Evolutionary conservation across 2,113 vertebrate species (phyloP).

Genomic region (Xenopus borealis): DNA sequence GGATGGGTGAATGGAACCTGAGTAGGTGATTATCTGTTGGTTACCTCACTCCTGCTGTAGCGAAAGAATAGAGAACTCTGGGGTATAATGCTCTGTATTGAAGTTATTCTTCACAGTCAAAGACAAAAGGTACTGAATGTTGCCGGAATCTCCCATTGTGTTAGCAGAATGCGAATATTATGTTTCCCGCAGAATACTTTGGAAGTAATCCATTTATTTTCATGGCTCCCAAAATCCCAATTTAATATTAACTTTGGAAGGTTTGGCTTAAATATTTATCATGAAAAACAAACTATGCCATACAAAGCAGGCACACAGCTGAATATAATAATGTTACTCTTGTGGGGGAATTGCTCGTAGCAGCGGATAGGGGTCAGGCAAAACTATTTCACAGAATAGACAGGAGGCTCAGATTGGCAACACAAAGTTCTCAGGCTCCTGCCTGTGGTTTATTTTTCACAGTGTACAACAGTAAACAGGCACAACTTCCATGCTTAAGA

Average conservation of each 20-base stretch:
- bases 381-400: too few relatives aligned
- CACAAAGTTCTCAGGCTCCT: too few relatives aligned
- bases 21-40: constrained; percentile 43
- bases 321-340: constrained; percentile 9
- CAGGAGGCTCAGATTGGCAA: too few relatives aligned
- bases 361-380: too few relatives aligned
- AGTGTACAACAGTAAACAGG: too few relatives aligned
- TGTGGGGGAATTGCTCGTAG: too few relatives aligned
- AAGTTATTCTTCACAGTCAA: constrained; percentile 32
- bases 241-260: constrained; percentile 41
- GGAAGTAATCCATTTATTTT: constrained; percentile 40
- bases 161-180: constrained; percentile 24
- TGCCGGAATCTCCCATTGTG: constrained; percentile 26
- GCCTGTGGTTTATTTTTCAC: too few relatives aligned
- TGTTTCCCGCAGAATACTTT: constrained; percentile 32
- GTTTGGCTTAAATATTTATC: constrained; percentile 42
- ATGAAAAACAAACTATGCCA: constrained; percentile 30
- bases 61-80: constrained; percentile 41
- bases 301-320: neutral
- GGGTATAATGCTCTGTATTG: constrained; percentile 42
- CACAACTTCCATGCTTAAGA: too few relatives aligned
- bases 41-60: constrained; percentile 34
- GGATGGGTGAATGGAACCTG: constrained; percentile 40
- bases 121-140: constrained; percentile 38
- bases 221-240: constrained; percentile 42